A percentile compares a stretch with the other conserved stretches of the same genome.
Evolutionary conservation across 1,140 invertebrate genomes (phyloP).

Genomic region (Zaprionus africanus): DNA sequence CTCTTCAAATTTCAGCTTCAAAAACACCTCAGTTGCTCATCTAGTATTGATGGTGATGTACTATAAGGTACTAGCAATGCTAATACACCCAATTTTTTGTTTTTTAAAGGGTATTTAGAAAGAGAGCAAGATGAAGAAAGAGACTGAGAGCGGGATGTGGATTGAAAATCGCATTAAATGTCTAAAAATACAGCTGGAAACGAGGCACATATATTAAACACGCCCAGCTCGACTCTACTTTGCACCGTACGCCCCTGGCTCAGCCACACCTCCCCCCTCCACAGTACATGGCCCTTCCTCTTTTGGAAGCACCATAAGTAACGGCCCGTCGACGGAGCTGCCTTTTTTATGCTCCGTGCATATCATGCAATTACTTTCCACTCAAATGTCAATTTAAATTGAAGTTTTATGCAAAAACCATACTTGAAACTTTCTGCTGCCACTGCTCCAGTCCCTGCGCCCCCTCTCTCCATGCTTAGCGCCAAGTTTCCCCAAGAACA

Average conservation of each 20-base stretch:
- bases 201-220: conserved; percentile 69
- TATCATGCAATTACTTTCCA: conserved; percentile 82
- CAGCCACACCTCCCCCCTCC: not conserved
- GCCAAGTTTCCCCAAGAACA: conserved; percentile 36
- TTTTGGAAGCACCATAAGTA: conserved; percentile 34
- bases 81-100: not conserved
- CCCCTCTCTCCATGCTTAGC: not conserved
- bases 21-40: too few species aligned
- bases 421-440: conserved; percentile 70
- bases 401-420: conserved; percentile 82
- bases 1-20: too few species aligned
- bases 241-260: not conserved
- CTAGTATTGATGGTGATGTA: too few species aligned
- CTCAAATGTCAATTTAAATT: conserved; percentile 83
- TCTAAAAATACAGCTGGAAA: conserved; percentile 58
- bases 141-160: not conserved
- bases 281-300: too few species aligned
- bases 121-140: not conserved
- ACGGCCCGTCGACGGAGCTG: conserved; percentile 51
- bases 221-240: conserved; percentile 40
- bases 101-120: not conserved
- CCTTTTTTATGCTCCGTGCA: conserved; percentile 76
- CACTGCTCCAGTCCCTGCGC: conserved; percentile 10
- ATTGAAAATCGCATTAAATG: conserved; percentile 73
- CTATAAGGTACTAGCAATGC: not conserved